Evolutionary conservation across 2,113 vertebrate species (phyloP).

Genomic region (Sinocyclocheilus rhinocerous): DNA sequence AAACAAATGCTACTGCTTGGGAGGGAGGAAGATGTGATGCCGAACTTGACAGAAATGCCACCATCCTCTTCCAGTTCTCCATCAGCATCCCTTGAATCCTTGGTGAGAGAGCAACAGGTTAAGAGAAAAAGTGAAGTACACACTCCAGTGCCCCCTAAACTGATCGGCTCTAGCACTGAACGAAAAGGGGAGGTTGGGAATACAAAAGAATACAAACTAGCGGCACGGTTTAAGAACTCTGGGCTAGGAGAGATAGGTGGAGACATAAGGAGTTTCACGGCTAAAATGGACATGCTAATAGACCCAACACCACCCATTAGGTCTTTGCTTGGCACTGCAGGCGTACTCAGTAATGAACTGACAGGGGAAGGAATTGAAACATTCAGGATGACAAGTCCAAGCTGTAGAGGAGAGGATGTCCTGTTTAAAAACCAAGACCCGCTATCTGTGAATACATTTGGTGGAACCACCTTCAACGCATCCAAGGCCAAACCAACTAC

Average conservation of each 20-base stretch:
- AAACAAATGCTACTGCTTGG: conserved; percentile 72
- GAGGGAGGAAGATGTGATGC: conserved; percentile 2
- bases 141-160: conserved; percentile 34
- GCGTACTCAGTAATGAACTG: conserved; percentile 5
- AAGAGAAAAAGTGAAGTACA: background rate
- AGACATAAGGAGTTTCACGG: conserved; percentile 24
- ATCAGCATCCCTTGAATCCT: conserved; percentile 12
- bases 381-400: conserved; percentile 45
- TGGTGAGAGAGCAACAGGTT: background rate
- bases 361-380: conserved; percentile 37
- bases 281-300: conserved; percentile 17
- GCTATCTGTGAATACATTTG: background rate
- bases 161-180: conserved; percentile 54
- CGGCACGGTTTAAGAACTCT: conserved; percentile 73
- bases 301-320: background rate
- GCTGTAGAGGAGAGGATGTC: conserved; percentile 58
- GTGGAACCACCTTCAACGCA: background rate
- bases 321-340: background rate
- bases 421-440: conserved; percentile 53
- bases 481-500: background rate
- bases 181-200: conserved; percentile 56
- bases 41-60: conserved; percentile 41
- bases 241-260: conserved; percentile 58
- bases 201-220: conserved; percentile 71
- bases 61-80: background rate